phyloP scores from a whole-genome alignment of 2,888 invertebrate genomes.

The Chirona hameri region DNA sequence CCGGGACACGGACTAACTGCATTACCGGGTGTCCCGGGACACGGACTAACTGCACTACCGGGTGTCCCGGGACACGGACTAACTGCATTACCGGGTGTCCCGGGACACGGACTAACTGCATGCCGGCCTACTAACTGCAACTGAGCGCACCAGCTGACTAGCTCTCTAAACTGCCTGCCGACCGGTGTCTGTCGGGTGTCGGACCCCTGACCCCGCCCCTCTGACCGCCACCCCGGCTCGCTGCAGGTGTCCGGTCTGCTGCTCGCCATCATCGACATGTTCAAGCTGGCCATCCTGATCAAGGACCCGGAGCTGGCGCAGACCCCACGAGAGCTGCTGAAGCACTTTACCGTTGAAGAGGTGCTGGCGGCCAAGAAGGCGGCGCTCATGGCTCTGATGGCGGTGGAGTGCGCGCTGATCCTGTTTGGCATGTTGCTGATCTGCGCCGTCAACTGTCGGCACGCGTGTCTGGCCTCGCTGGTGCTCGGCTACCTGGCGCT shows the following conservation, averaged over 20 bases:
- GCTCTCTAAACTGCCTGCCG: too few relatives aligned
- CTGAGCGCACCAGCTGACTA: too few relatives aligned
- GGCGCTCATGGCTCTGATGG: neutral
- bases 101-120: too few relatives aligned
- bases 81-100: too few relatives aligned
- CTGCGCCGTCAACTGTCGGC: slow-evolving; percentile 10
- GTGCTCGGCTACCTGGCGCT: slow-evolving; percentile 1
- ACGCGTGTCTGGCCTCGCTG: neutral
- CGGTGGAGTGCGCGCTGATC: neutral
- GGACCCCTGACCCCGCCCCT: too few relatives aligned
- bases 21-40: too few relatives aligned
- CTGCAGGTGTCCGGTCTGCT: neutral
- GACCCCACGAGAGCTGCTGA: neutral
- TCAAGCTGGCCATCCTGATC: slow-evolving; percentile 30
- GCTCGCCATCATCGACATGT: slow-evolving; percentile 24
- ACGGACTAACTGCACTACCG: too few relatives aligned
- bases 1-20: too few relatives aligned
- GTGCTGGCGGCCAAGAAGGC: slow-evolving; percentile 12
- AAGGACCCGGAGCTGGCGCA: slow-evolving; percentile 25
- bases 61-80: too few relatives aligned
- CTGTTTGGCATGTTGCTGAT: neutral
- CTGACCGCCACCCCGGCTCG: too few relatives aligned
- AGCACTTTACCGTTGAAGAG: neutral
- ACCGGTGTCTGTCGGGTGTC: too few relatives aligned
- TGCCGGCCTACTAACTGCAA: too few relatives aligned